Conservation (phyloP, 2,888 invertebrate species). For the Leptinotarsa haldemani region DNA sequence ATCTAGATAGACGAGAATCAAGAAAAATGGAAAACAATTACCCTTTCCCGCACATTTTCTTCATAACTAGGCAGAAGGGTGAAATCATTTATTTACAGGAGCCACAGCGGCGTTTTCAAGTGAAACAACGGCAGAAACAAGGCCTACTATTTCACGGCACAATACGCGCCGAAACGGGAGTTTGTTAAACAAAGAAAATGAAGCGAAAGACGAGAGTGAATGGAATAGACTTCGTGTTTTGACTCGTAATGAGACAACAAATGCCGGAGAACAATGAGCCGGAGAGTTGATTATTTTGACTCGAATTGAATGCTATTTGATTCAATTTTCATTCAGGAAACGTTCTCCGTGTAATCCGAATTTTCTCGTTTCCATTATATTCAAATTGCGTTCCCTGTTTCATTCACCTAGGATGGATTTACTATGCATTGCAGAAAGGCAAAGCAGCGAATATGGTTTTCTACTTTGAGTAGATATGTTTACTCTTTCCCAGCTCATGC, state of each 20-base stretch:
- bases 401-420: not conserved
- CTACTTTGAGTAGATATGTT: too few species aligned
- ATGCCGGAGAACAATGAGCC: conserved; percentile 19
- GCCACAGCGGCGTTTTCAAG: not conserved
- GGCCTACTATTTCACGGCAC: conserved; percentile 11
- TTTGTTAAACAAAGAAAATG: conserved; percentile 16
- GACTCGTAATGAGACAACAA: conserved; percentile 24
- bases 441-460: too few species aligned
- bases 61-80: not conserved
- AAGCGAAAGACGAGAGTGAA: conserved; percentile 17
- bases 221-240: conserved; percentile 21
- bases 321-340: conserved; percentile 19
- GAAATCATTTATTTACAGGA: not conserved
- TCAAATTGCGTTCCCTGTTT: conserved; percentile 5
- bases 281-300: conserved; percentile 20
- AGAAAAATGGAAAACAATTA: too few species aligned
- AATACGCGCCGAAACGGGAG: conserved; percentile 17
- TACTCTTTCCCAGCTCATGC: too few species aligned
- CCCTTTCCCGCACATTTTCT: not conserved
- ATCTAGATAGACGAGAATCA: too few species aligned
- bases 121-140: not conserved
- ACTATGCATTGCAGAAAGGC: too few species aligned
- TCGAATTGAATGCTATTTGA: conserved; percentile 13
- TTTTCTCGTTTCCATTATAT: conserved; percentile 10
- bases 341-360: not conserved